phyloP scores from a whole-genome alignment of 2,888 invertebrate species.

The Carterocephalus palaemon region DNA sequence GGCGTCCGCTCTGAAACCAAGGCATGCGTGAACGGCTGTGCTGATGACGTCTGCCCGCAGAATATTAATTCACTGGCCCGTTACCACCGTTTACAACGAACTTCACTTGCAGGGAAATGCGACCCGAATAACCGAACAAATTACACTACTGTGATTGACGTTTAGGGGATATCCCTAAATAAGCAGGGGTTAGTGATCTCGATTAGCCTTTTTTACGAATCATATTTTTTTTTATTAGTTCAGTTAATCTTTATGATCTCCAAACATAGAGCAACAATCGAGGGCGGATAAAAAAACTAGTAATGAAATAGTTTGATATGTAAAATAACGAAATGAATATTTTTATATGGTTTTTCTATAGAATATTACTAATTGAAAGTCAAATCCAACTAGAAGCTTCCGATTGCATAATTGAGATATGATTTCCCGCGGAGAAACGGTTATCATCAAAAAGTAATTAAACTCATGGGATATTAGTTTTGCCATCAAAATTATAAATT shows the following conservation, averaged over 20 bases:
- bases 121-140: constrained; percentile 46
- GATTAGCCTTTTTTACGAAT: background rate
- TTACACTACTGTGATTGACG: constrained; percentile 36
- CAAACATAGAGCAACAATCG: no score
- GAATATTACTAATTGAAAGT: background rate
- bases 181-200: background rate
- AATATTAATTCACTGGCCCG: constrained; percentile 60
- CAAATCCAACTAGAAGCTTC: background rate
- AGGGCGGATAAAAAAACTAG: no score
- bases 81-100: constrained; percentile 39
- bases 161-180: constrained; percentile 26
- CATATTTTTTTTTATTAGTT: no score
- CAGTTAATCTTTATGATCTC: no score
- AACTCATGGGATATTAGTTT: constrained; percentile 48
- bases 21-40: constrained; percentile 63
- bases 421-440: constrained; percentile 15
- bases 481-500: constrained; percentile 70
- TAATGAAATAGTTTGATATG: no score
- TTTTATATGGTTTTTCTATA: no score
- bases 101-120: constrained; percentile 48
- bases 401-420: constrained; percentile 3
- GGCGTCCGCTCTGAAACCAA: constrained; percentile 48
- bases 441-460: constrained; percentile 61
- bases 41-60: constrained; percentile 48
- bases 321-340: no score